A percentile compares a stretch with the other conserved stretches of the same genome.
Evolutionary conservation across 2,113 vertebrate genomes (phyloP).

Genomic region (Elephantulus edwardii): DNA sequence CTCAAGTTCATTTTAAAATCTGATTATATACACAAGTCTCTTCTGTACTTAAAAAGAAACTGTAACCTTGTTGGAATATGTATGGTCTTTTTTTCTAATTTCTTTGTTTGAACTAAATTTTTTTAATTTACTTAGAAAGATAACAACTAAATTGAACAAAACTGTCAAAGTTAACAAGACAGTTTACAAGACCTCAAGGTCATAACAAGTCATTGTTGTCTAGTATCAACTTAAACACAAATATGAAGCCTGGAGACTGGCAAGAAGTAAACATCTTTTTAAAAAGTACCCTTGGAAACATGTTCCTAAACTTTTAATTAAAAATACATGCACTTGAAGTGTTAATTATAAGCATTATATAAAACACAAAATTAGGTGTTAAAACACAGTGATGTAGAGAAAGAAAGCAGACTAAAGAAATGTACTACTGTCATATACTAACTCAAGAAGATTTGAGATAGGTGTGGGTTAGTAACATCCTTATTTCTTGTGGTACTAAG

Average conservation of each 20-base stretch:
- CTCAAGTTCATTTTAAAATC: conserved; percentile 24
- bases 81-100: conserved; percentile 19
- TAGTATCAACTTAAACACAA: not conserved
- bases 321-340: not conserved
- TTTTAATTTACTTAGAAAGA: not conserved
- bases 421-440: not conserved
- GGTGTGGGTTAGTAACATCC: too few species aligned
- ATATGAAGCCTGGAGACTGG: not conserved
- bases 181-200: not conserved
- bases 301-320: not conserved
- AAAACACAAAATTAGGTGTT: not conserved
- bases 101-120: not conserved
- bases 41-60: not conserved
- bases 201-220: not conserved
- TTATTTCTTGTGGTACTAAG: not conserved
- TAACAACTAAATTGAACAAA: conserved; percentile 1
- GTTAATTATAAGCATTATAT: not conserved
- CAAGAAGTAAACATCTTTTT: not conserved
- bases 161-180: not conserved
- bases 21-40: not conserved
- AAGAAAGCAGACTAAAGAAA: not conserved
- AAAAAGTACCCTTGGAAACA: not conserved
- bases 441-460: not conserved
- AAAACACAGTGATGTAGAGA: not conserved
- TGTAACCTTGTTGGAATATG: not conserved